A percentile compares a stretch with the other conserved stretches of the same genome.
phyloP scores from a whole-genome alignment of 2,113 vertebrate genomes.

The Mustela nigripes region DNA sequence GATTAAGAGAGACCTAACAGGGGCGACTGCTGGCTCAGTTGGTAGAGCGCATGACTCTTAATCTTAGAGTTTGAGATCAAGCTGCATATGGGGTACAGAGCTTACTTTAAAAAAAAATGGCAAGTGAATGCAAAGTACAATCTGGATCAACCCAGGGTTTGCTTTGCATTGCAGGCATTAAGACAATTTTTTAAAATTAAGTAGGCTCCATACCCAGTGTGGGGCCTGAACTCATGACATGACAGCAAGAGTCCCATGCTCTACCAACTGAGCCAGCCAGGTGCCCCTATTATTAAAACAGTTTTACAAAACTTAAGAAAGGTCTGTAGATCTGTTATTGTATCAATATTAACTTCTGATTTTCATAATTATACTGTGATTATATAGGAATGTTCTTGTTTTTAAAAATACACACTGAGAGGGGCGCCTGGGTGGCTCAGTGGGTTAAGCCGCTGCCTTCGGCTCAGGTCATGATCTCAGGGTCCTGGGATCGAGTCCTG shows the following conservation, averaged over 20 bases:
- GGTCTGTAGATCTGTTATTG: not conserved
- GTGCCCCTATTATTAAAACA: not conserved
- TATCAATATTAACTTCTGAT: not conserved
- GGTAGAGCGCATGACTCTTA: not conserved
- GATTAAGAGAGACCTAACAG: not conserved
- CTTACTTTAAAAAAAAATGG: not conserved
- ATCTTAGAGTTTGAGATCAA: not conserved
- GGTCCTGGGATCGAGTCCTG: too few species aligned
- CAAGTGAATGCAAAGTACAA: not conserved
- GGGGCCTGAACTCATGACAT: not conserved
- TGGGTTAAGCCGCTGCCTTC: too few species aligned
- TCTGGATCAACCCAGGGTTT: not conserved
- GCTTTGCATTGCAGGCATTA: not conserved
- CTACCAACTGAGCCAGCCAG: not conserved
- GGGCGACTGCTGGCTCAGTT: not conserved
- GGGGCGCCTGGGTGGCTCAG: too few species aligned
- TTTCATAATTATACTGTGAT: not conserved
- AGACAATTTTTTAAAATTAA: not conserved
- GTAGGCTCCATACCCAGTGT: not conserved
- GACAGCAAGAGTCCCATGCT: not conserved
- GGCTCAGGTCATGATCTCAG: too few species aligned
- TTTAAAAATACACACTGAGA: not conserved
- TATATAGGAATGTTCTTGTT: not conserved
- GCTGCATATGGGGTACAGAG: not conserved
- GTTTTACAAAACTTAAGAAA: not conserved